A percentile compares a stretch with the other conserved stretches of the same genome.
These are phyloP conservation scores for Ophion obscuratus DNA, from an alignment of 2,888 invertebrate species.

Conservation along the genomic window DNA sequence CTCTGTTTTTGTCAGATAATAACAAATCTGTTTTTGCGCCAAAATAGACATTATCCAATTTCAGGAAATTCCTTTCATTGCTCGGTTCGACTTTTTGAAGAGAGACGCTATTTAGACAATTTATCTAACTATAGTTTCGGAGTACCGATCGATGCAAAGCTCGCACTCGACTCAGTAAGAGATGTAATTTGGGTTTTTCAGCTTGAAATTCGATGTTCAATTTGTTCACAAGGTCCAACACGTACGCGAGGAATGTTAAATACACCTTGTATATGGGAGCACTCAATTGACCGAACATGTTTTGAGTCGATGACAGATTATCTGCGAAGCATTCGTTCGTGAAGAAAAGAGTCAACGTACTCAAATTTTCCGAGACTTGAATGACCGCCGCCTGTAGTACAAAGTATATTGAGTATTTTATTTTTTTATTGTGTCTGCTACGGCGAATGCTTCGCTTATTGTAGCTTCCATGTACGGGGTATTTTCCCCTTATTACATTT, in stretches of 20 bases:
- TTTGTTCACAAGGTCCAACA: slow-evolving; percentile 36
- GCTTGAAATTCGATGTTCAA: slow-evolving; percentile 49
- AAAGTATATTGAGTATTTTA: background rate
- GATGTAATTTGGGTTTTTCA: slow-evolving; percentile 37
- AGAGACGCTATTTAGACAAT: slow-evolving; percentile 18
- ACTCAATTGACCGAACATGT: slow-evolving; percentile 19
- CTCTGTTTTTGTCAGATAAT: slow-evolving; percentile 15
- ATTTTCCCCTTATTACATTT: too few relatives aligned
- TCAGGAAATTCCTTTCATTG: slow-evolving; percentile 32
- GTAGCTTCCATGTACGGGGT: too few relatives aligned
- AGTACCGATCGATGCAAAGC: slow-evolving; percentile 33
- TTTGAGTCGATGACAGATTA: background rate
- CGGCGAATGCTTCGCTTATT: too few relatives aligned
- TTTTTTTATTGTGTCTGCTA: too few relatives aligned
- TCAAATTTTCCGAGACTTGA: slow-evolving; percentile 12
- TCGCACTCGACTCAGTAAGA: slow-evolving; percentile 33
- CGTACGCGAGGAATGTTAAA: slow-evolving; percentile 43
- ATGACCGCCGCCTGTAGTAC: slow-evolving; percentile 22
- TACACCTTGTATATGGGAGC: slow-evolving; percentile 34
- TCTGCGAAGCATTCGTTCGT: slow-evolving; percentile 5
- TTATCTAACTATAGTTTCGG: slow-evolving; percentile 29
- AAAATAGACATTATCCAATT: slow-evolving; percentile 41
- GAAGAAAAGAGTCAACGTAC: slow-evolving; percentile 9
- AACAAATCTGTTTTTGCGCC: slow-evolving; percentile 34
- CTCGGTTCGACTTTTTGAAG: slow-evolving; percentile 13